phyloP scores from a whole-genome alignment of 2,888 invertebrate genomes.

The Autographa gamma region DNA sequence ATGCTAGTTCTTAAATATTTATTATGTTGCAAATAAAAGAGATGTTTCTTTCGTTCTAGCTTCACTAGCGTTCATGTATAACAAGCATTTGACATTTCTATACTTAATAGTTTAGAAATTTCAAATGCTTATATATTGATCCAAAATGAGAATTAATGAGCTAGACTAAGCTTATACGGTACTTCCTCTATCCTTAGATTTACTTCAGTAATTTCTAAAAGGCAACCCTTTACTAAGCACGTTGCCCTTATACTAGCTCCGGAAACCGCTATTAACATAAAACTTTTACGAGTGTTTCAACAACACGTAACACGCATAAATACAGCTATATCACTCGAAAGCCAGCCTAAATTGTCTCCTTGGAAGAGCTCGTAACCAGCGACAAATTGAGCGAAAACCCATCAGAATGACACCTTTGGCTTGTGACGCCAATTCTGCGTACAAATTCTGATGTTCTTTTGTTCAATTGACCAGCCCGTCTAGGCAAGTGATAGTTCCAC shows the following conservation, averaged over 20 bases:
- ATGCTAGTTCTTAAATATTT: too few relatives aligned
- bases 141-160: too few relatives aligned
- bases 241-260: background rate
- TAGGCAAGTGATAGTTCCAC: too few relatives aligned
- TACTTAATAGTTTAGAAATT: too few relatives aligned
- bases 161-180: too few relatives aligned
- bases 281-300: conserved; percentile 25
- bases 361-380: background rate
- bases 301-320: conserved; percentile 2
- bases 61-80: too few relatives aligned
- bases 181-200: background rate
- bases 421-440: background rate
- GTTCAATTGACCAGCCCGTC: background rate
- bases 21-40: too few relatives aligned
- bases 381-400: background rate
- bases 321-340: conserved; percentile 5
- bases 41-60: too few relatives aligned
- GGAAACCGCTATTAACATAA: conserved; percentile 31
- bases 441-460: background rate
- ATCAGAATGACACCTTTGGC: background rate
- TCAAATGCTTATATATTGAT: too few relatives aligned
- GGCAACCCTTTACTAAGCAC: background rate
- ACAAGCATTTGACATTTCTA: too few relatives aligned
- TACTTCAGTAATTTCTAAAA: background rate
- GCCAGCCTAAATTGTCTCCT: conserved; percentile 4